Evolutionary conservation across 2,797 vertebrate genomes (phyloP).

Genomic region (Cossypha heuglini): DNA sequence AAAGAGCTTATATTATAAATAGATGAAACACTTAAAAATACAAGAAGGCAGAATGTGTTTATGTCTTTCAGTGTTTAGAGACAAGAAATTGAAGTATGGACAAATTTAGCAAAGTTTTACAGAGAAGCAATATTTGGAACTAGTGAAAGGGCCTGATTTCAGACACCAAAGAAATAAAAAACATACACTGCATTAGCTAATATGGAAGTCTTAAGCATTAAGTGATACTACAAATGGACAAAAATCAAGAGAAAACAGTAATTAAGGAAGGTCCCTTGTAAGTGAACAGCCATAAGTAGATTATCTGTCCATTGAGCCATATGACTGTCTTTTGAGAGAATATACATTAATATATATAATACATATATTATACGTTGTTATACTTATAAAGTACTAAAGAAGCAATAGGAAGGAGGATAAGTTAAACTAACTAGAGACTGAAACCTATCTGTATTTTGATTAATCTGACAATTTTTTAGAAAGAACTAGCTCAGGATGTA

Average conservation of each 20-base stretch:
- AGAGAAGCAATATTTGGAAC: neutral
- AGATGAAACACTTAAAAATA: neutral
- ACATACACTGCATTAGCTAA: neutral
- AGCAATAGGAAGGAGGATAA: neutral
- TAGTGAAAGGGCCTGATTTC: neutral
- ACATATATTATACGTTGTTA: too few species aligned
- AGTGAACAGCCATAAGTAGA: neutral
- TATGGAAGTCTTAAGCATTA: neutral
- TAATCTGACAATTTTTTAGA: slow-evolving; percentile 28
- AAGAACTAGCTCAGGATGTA: slow-evolving; percentile 31
- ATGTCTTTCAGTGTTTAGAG: neutral
- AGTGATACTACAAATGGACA: neutral
- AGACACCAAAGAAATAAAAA: neutral
- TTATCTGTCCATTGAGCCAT: neutral
- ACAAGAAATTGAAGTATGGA: neutral
- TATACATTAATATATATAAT: neutral
- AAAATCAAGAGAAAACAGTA: neutral
- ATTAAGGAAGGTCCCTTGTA: slow-evolving; percentile 25
- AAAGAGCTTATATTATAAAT: neutral
- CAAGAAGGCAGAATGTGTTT: neutral
- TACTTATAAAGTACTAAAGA: neutral
- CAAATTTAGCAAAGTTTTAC: neutral
- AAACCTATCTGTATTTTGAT: slow-evolving; percentile 30
- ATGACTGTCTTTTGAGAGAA: slow-evolving; percentile 21
- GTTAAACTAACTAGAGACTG: slow-evolving; percentile 37